These are phyloP conservation scores for Dolichotis patagonum DNA, from an alignment of 2,113 vertebrate genomes.

Conservation along the genomic window DNA sequence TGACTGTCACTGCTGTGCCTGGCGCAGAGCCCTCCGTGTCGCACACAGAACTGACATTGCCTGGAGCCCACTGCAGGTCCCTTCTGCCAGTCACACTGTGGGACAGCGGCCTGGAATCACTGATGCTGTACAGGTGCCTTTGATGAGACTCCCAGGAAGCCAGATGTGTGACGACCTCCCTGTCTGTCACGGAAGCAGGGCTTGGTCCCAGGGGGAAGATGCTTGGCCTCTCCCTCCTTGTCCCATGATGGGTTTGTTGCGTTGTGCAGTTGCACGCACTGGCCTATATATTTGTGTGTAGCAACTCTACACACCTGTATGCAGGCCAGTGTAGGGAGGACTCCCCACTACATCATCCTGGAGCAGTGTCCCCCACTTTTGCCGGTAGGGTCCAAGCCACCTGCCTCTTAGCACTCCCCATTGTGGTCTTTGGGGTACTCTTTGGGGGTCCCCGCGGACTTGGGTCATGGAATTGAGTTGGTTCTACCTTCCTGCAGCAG, in stretches of 20 bases:
- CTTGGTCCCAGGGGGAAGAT: neutral
- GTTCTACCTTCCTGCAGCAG: neutral
- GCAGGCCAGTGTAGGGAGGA: neutral
- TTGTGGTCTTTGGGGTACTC: neutral
- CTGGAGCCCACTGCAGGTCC: neutral
- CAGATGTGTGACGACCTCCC: neutral
- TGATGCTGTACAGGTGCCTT: neutral
- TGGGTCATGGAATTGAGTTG: neutral
- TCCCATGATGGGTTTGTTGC: neutral
- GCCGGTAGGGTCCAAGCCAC: no score
- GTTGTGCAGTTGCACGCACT: neutral
- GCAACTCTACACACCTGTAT: neutral
- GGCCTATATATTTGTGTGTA: neutral
- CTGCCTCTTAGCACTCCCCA: neutral
- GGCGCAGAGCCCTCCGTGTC: neutral
- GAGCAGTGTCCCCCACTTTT: neutral
- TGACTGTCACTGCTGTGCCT: accelerated
- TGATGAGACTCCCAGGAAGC: neutral
- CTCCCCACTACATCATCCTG: neutral
- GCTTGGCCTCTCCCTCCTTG: neutral
- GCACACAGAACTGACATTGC: neutral
- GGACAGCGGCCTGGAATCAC: neutral
- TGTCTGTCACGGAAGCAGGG: neutral
- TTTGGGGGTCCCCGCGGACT: neutral
- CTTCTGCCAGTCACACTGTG: neutral